phyloP scores from a whole-genome alignment of 2,888 invertebrate species.

The Chymomyza procnemis region DNA sequence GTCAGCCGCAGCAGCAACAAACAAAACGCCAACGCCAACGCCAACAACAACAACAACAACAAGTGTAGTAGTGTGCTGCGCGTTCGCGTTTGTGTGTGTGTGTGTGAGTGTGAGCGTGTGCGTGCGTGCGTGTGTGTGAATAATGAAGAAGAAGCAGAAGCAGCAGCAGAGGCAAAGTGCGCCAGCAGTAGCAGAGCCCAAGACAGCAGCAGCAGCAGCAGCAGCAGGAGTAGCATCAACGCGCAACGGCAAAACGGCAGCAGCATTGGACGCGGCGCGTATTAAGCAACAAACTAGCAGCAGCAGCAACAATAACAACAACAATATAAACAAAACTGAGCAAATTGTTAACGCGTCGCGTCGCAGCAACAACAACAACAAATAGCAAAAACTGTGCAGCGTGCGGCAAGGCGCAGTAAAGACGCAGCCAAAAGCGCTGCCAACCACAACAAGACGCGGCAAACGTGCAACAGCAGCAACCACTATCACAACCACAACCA shows the following conservation, averaged over 20 bases:
- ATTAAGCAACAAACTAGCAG: neutral
- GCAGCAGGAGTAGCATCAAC: constrained; percentile 41
- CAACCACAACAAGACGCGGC: constrained; percentile 12
- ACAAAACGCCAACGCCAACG: constrained; percentile 23
- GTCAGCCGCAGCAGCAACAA: constrained; percentile 27
- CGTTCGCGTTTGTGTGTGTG: constrained; percentile 26
- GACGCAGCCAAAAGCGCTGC: constrained; percentile 22
- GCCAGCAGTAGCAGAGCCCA: constrained; percentile 38
- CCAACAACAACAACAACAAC: constrained; percentile 36
- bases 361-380: constrained; percentile 48
- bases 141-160: constrained; percentile 70
- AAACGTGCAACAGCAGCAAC: constrained; percentile 4
- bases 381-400: constrained; percentile 69
- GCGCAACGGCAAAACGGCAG: constrained; percentile 17
- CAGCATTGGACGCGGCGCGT: neutral
- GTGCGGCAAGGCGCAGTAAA: constrained; percentile 66
- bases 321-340: neutral
- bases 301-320: neutral
- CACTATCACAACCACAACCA: too few relatives aligned
- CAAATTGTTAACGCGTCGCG: neutral
- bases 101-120: constrained; percentile 27
- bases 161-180: constrained; percentile 42
- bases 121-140: constrained; percentile 61
- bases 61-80: constrained; percentile 48
- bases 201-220: constrained; percentile 24